phyloP scores from a whole-genome alignment of 1,140 invertebrate species.

The Drosophila pseudoobscura region DNA sequence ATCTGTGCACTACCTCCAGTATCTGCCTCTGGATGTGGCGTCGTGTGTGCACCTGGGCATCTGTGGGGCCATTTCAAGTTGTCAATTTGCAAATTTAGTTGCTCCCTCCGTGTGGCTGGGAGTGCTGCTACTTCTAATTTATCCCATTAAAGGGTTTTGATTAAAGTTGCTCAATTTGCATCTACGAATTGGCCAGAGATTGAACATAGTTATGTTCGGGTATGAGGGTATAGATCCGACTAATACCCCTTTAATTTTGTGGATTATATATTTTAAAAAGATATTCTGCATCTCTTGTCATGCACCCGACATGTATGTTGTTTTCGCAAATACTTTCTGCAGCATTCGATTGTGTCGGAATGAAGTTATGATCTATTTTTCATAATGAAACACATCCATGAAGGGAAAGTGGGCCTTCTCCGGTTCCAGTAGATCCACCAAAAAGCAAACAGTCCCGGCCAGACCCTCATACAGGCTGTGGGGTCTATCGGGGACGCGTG shows the following conservation, averaged over 20 bases:
- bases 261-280: no score
- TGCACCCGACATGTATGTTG: no score
- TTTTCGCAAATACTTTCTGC: no score
- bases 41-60: constrained; percentile 15
- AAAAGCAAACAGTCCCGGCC: constrained; percentile 92
- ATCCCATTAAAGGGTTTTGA: constrained; percentile 41
- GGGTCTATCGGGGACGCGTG: constrained; percentile 91
- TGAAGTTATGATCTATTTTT: no score
- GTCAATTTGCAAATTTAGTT: constrained; percentile 48
- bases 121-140: constrained; percentile 3
- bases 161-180: constrained; percentile 30
- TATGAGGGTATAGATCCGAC: no score
- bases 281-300: no score
- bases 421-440: constrained; percentile 90
- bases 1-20: constrained; percentile 20
- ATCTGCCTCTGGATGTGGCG: constrained; percentile 2
- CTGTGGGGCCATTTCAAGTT: constrained; percentile 36
- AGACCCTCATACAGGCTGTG: constrained; percentile 93
- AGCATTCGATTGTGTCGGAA: no score
- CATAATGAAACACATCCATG: constrained; percentile 88
- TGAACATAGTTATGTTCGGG: no score
- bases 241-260: no score
- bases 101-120: constrained; percentile 14
- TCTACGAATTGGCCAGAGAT: constrained; percentile 8
- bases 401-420: constrained; percentile 93